Base-by-base conservation (phyloP, 2,888 invertebrate species). In the Axea sp. region DNA sequence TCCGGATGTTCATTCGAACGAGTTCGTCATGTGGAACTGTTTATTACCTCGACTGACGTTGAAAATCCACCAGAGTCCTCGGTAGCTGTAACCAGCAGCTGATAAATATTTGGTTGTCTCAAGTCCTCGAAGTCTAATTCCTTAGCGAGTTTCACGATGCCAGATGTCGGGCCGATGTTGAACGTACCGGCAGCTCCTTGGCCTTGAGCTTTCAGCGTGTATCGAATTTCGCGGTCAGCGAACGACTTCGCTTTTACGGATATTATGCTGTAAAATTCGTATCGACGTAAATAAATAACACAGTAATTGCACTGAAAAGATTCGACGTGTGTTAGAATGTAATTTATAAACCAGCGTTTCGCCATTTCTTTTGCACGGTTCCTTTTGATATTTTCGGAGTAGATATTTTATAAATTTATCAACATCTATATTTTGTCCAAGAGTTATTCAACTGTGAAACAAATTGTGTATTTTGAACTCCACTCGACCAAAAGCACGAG, bases 21-120 rank as follows among this genome's bases (percentile, higher is more conserved):
- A 28, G 14, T 8, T 17, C 14, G 17, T 26, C 28, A 19, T 17
- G 19, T 43, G 53, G 33, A 31, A 39, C 60, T 31, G 19, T 33
- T 17, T 19, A 26, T 73, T 89, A 96, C 96, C 92, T 97, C 97
- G 76, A 97, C 96, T 33, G 96, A 95, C 15, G 96, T 97, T 12
- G 96, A 96, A 88, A 97, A 97, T 67, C 97, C 97, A 49, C 97
- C 97, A n/a, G 96, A 97, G 88, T 97, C 97, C 88, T 98, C 98
- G 0, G 97, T 97, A 15, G 97, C 97, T 1, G 96, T 97, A 51
- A 98, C 96, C 77, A 95, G 93, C 76, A 99, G 89, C 3, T 96
- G 95, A 87, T 98, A 98, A 69, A 96, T 94, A 83, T 97, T 97
- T 0, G 97, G 96, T 83, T 98, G 97, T 43, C 96, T 90, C 75